Evolutionary conservation across 1,140 invertebrate species (phyloP), one percentile per base, ranked within the genome.

Genomic region (Ips nitidus): DNA sequence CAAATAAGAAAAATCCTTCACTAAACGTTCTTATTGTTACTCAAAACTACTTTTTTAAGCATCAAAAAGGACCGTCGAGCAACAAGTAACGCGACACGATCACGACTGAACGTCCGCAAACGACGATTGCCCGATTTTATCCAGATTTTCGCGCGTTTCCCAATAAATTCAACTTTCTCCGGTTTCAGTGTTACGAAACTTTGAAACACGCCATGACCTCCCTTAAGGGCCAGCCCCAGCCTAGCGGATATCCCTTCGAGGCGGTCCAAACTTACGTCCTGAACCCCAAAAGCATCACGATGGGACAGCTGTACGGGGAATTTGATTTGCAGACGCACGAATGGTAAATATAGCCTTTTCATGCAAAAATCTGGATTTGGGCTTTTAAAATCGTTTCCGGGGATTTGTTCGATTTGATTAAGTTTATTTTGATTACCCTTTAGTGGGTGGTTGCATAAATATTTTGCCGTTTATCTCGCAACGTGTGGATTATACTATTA

Each of bases 251-350:
- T 41, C 83, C 84, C 0, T 91, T 91, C 78, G 81, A 84, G 5
- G 76, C 83, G 0, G 87, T 89, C 0, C 81, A 85, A 70, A 85
- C 86, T 0, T 84, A 82, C 71, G 83, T 87, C 1, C 82, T 94
- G 6, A 94, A 94, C 78, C 92, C 92, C 0, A 94, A 94, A 78
- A 88, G 91, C 1, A 89, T 94, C 50, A 92, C 91, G 1, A 91
- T 93, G 87, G 90, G 90, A 1, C 91, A 93, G 79, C 80, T 94
- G 0, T 93, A 93, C 77, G 91, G 91, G 38, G 89, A 92, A 79
- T 92, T 91, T 79, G 90, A 93, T 81, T 76, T 88, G n/a, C 84
- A 90, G 36, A 92, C 91, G 1, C 90, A 92, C 71, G 91, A 94
- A 81, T 93, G 91, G 91, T 86, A 75, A 76, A 78, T 66, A 63